Evolutionary conservation across 2,797 vertebrate species (phyloP).

Genomic region (Microchirus variegatus): DNA sequence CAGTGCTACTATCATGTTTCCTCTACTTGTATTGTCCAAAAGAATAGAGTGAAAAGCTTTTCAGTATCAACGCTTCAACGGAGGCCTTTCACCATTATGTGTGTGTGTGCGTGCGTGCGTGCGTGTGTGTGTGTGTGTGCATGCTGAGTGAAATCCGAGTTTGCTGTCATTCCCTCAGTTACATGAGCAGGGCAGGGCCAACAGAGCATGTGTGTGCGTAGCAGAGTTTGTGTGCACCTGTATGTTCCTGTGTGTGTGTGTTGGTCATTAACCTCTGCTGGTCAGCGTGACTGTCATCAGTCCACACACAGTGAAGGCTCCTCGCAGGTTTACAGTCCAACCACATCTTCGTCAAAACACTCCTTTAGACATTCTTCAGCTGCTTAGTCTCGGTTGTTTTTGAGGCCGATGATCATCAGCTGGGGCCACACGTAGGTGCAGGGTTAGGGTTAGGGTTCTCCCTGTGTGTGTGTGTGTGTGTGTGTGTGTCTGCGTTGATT

Average conservation of each 20-base stretch:
- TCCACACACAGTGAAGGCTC: slow-evolving; percentile 2
- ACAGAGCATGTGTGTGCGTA: not conserved
- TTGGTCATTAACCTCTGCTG: slow-evolving; percentile 32
- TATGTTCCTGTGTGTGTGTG: not conserved
- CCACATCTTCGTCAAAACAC: slow-evolving; percentile 39
- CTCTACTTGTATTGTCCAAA: not conserved
- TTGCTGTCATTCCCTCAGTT: slow-evolving; percentile 25
- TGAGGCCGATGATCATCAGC: not conserved
- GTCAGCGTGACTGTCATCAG: slow-evolving; percentile 23
- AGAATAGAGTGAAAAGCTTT: slow-evolving; percentile 24
- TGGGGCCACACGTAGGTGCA: not conserved
- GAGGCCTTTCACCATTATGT: not conserved
- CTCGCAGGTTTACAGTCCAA: slow-evolving; percentile 21
- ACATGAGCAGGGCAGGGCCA: slow-evolving; percentile 5
- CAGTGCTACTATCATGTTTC: not conserved
- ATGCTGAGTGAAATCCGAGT: slow-evolving; percentile 18
- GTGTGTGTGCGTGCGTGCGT: slow-evolving; percentile 9
- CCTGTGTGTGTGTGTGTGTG: too few species aligned
- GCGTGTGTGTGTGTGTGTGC: slow-evolving; percentile 4
- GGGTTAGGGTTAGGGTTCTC: too few species aligned
- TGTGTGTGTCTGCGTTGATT: too few species aligned
- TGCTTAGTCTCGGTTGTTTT: slow-evolving; percentile 16
- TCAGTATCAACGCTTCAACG: slow-evolving; percentile 10
- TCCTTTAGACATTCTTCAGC: slow-evolving; percentile 40
- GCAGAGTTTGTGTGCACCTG: not conserved